Conservation (phyloP, 1,140 invertebrate species). For the Mya arenaria region DNA sequence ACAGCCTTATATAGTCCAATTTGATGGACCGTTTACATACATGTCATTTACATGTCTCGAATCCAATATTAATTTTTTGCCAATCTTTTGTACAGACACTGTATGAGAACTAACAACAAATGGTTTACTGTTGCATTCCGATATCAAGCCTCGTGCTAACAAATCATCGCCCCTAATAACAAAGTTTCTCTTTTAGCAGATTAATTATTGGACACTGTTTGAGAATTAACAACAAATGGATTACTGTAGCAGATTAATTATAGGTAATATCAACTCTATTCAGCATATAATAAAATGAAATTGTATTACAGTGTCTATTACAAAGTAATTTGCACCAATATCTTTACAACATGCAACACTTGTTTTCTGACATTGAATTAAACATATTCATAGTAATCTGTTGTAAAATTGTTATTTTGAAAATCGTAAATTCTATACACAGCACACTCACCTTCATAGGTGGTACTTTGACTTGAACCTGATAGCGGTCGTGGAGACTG, state of each 20-base stretch:
- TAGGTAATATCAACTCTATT: neutral
- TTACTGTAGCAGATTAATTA: too few relatives aligned
- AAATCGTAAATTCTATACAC: neutral
- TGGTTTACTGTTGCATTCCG: neutral
- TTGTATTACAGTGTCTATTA: constrained; percentile 28
- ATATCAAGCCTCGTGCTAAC: constrained; percentile 12
- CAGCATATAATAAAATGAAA: constrained; percentile 17
- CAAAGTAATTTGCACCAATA: constrained; percentile 17
- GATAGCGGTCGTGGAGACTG: neutral
- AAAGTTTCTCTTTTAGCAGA: constrained; percentile 4
- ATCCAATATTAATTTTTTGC: constrained; percentile 41
- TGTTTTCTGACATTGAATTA: constrained; percentile 13
- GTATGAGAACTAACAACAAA: constrained; percentile 7
- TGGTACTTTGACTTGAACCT: neutral
- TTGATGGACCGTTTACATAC: constrained; percentile 31
- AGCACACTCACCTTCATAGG: constrained; percentile 21
- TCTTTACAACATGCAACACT: constrained; percentile 6
- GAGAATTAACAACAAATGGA: too few relatives aligned
- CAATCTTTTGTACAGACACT: constrained; percentile 7
- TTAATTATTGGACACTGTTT: constrained; percentile 25
- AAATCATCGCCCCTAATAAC: constrained; percentile 13
- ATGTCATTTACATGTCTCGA: constrained; percentile 33
- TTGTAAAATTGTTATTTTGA: neutral
- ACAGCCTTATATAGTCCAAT: constrained; percentile 5
- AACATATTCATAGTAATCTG: neutral